Percentiles rank a stretch among this genome's conserved stretches.
Evolutionary conservation across 2,888 invertebrate genomes (phyloP).

Genomic region (Caenorhabditis sulstoni): DNA sequence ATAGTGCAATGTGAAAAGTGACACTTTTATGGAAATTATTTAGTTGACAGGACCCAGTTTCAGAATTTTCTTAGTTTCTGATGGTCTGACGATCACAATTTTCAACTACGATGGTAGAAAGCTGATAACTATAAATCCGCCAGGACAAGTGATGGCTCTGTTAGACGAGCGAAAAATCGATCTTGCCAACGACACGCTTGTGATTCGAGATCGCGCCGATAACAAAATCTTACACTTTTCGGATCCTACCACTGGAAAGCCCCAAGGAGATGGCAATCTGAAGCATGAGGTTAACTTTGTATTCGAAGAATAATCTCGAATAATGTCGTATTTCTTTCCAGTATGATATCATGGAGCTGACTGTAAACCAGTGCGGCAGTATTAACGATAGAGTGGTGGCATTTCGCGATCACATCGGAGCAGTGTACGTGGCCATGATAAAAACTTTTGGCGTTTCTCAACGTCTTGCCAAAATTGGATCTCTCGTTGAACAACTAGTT

Average conservation of each 20-base stretch:
- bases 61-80: constrained; percentile 92
- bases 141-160: constrained; percentile 77
- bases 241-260: constrained; percentile 88
- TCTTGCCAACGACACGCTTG: constrained; percentile 90
- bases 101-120: constrained; percentile 95
- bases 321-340: constrained; percentile 64
- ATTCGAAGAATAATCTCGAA: neutral
- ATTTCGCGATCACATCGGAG: constrained; percentile 85
- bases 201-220: constrained; percentile 90
- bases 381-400: constrained; percentile 89
- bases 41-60: constrained; percentile 76
- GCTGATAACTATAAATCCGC: constrained; percentile 90
- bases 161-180: constrained; percentile 84
- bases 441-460: constrained; percentile 85
- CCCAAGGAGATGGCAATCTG: constrained; percentile 87
- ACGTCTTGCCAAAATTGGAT: constrained; percentile 87
- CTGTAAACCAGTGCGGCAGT: constrained; percentile 89
- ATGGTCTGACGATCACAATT: constrained; percentile 89
- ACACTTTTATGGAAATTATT: constrained; percentile 38
- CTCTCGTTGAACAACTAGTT: constrained; percentile 85
- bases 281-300: constrained; percentile 84
- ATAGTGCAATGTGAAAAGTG: constrained; percentile 90
- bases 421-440: constrained; percentile 83
- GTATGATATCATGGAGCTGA: constrained; percentile 88
- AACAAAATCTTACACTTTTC: constrained; percentile 87